Evolutionary conservation across 2,113 vertebrate species (phyloP), one percentile per base, ranked within the genome.

Genomic region (Poeciliopsis prolifica): DNA sequence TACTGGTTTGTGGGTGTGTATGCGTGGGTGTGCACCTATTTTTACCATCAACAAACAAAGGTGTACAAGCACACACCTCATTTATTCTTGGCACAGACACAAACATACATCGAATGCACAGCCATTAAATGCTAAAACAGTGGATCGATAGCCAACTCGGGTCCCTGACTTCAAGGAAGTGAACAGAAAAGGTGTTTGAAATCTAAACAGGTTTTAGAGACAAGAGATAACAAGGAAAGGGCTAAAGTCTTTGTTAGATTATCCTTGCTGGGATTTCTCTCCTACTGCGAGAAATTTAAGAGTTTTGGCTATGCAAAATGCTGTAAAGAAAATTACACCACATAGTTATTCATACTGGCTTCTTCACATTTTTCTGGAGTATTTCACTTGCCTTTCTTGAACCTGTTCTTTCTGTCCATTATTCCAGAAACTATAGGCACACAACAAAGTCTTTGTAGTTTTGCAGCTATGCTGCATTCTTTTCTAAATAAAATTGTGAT

Each of bases 81-180:
- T 83, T 79, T 82, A 85, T 78, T 89, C 82, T 77, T 85, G 77
- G 81, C 90, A 83, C 79, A 87, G 80, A 78, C 86, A 82, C 80
- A 87, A 70, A 79, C 85, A 79, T 84, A 85, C 69, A 85, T 67
- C 79, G 81, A 90, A 89, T 79, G 87, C 87, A 75, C 76, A 66
- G 84, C 84, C 83, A 87, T 85, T 86, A 85, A 78, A 77, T 44
- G 37, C 72, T 79, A 61, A 81, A 79, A 79, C 54, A 33, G 42
- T 28, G 40, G 84, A 92, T 92, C 90, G 87, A 92, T 90, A 89
- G 60, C 65, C 65, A 37, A 75, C 81, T 71, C 76, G 75, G 82
- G 87, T 86, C 86, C 81, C 86, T 82, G 88, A 85, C 79, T 87
- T 88, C 75, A 83, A 54, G 71, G 76, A 77, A 82, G 75, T 72